Conservation (phyloP, 2,888 invertebrate species). For the Neoascia interrupta region DNA sequence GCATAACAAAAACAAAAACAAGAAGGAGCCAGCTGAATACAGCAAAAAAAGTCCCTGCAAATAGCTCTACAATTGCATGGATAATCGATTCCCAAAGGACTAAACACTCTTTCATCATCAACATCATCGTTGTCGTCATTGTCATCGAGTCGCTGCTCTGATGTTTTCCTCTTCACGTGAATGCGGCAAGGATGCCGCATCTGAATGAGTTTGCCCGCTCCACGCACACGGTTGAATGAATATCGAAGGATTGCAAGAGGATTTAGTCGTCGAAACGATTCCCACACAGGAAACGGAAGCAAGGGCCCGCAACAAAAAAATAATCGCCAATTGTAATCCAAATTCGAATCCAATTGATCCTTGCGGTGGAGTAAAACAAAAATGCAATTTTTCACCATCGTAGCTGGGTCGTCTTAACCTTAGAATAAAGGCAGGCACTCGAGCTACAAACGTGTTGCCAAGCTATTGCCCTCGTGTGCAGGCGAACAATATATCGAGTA, state of each 20-base stretch:
- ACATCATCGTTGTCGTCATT: conserved; percentile 30
- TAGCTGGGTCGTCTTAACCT: conserved; percentile 36
- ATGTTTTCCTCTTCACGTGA: conserved; percentile 60
- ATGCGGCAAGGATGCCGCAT: conserved; percentile 50
- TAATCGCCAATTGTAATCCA: conserved; percentile 61
- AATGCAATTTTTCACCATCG: conserved; percentile 57
- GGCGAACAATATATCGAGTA: no score
- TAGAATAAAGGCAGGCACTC: conserved; percentile 1
- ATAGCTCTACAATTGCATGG: conserved; percentile 79
- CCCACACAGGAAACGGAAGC: conserved; percentile 61
- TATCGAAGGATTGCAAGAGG: conserved; percentile 69
- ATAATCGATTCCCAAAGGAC: conserved; percentile 79
- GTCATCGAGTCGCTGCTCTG: conserved; percentile 55
- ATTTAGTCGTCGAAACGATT: conserved; percentile 56
- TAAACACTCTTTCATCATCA: conserved; percentile 75
- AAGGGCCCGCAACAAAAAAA: conserved; percentile 10
- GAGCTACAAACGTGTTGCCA: conserved; percentile 16
- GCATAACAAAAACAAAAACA: conserved; percentile 28
- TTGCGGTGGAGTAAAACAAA: conserved; percentile 54
- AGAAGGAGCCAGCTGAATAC: conserved; percentile 19
- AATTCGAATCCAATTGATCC: conserved; percentile 68
- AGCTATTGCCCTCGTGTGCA: conserved; percentile 14
- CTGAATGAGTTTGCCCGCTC: conserved; percentile 48
- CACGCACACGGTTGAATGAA: conserved; percentile 63
- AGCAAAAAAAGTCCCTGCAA: conserved; percentile 75